Evolutionary conservation across 2,797 vertebrate species (phyloP).

Genomic region (Gymnoscopelus microlampas): DNA sequence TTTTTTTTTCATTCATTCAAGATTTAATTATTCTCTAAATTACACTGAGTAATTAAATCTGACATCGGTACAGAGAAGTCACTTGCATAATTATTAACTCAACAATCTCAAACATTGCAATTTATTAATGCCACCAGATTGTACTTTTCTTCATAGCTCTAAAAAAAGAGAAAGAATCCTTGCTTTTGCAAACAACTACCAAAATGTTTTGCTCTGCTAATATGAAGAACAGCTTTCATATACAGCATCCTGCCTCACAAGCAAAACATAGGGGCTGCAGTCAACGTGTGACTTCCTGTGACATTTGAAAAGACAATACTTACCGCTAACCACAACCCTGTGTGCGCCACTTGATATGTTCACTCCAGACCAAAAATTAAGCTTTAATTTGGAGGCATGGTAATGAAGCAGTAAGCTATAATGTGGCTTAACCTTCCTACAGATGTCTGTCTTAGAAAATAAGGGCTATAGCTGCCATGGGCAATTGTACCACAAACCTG

Average conservation of each 20-base stretch:
- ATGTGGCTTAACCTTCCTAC: slow-evolving; percentile 1
- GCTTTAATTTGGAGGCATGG: not conserved
- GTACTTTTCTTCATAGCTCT: no score
- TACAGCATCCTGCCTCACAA: not conserved
- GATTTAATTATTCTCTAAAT: no score
- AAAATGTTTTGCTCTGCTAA: not conserved
- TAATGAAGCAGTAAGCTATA: not conserved
- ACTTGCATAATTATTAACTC: no score
- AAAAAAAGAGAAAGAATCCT: no score
- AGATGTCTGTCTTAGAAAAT: slow-evolving; percentile 36
- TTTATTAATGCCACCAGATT: no score
- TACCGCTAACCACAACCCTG: not conserved
- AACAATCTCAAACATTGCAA: no score
- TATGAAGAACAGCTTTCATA: not conserved
- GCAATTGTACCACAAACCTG: slow-evolving; percentile 25
- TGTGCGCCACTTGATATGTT: not conserved
- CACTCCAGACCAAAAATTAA: not conserved
- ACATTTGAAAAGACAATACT: not conserved
- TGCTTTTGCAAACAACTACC: not conserved
- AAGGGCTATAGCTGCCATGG: slow-evolving; percentile 54
- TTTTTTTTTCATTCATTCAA: no score
- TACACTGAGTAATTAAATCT: no score
- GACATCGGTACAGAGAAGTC: no score
- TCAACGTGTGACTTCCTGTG: slow-evolving; percentile 7
- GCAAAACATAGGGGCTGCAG: not conserved